Base-by-base conservation (phyloP, 1,140 invertebrate species). In the Polypedilum vanderplanki region DNA sequence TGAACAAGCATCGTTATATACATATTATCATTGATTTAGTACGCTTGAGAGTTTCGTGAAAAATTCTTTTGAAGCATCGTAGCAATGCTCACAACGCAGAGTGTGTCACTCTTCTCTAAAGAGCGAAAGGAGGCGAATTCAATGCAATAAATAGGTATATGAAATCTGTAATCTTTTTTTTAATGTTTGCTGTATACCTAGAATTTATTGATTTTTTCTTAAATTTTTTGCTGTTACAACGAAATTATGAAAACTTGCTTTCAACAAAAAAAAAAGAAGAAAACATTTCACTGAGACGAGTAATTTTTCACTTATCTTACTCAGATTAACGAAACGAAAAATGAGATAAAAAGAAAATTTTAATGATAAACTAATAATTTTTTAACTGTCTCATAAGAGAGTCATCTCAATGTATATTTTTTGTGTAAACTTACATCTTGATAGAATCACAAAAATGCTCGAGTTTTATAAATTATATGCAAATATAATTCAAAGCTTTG, bases 151-250 rank as follows among this genome's bases (percentile, higher is more conserved):
- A 33, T 33, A 33, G 24, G 24, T 33, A 33, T 33, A 57, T 57
- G 46, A 57, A 57, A 57, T 57, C 46, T 57, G 46, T 57, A 57
- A 57, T 57, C 46, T 57, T 57, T 57, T n/a, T 33, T 70, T 70
- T 70, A 20, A 70, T 70, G 65, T 18, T 70, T 70, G 65, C 20
- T 70, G 65, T 70, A 18, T 70, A 70, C 65, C 65, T 70, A 70
- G 65, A 70, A 70, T 70, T 70, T 70, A 70, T 70, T 22, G 65
- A 70, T 70, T 70, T 70, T 70, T 70, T 18, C 65, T 18, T 57
- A 57, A 33, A 57, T 57, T 57, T 57, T n/a, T 57, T 57, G 46
- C 46, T 57, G 12, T 57, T 57, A n/a, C 46, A 57, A n/a, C 46
- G n/a, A 57, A 46, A 57, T n/a, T n/a, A 57, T 57, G 46, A 57